Evolutionary conservation across 2,113 vertebrate genomes (phyloP).

Genomic region (Ictidomys tridecemlineatus): DNA sequence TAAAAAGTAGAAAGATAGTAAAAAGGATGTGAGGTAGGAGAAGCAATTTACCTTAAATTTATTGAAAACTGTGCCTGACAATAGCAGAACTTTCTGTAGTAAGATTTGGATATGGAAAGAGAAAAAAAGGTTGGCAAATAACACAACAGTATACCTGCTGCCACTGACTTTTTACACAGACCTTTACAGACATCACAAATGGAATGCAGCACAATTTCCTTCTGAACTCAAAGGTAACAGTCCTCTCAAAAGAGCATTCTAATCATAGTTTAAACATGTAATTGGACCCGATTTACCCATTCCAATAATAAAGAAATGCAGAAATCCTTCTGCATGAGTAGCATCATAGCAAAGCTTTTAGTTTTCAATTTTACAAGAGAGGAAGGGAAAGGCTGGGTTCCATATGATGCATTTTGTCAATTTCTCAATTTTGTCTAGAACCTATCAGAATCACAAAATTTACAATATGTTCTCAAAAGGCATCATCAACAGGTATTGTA

Average conservation of each 20-base stretch:
- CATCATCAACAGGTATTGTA: neutral
- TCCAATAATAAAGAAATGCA: neutral
- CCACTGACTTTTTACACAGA: neutral
- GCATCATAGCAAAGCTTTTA: neutral
- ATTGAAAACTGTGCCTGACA: neutral
- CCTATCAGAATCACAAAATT: neutral
- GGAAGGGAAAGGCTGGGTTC: neutral
- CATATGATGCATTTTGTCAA: neutral
- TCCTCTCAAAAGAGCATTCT: neutral
- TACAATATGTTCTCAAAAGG: neutral
- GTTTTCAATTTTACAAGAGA: neutral
- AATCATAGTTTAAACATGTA: neutral
- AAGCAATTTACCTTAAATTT: conserved; percentile 8
- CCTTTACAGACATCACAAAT: neutral
- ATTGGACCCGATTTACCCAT: neutral
- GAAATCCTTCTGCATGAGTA: neutral
- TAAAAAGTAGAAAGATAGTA: neutral
- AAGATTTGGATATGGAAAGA: neutral
- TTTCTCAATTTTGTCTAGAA: neutral
- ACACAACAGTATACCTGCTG: neutral
- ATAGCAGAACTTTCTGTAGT: conserved; percentile 7
- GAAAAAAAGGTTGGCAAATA: neutral
- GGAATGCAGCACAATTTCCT: neutral
- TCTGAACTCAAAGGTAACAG: neutral
- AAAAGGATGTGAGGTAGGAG: neutral